Evolutionary conservation across 1,140 invertebrate species (phyloP), one percentile per base, ranked within the genome.

Genomic region (Drosophila oshimai): DNA sequence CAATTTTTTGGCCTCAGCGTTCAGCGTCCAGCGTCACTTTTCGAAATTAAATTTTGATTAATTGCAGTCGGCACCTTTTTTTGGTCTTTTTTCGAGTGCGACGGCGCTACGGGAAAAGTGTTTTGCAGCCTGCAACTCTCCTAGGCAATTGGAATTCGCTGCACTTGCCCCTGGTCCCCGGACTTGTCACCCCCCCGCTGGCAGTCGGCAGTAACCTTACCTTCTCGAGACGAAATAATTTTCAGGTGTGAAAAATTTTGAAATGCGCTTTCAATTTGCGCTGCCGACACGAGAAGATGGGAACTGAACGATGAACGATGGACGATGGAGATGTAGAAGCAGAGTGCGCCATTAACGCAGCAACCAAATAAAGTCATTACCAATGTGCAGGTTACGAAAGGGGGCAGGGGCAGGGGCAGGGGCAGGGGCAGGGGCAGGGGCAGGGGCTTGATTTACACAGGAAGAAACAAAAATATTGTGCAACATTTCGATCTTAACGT

Each of bases 191-290:
- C 54, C 36, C 50, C 71, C 72, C 68, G 61, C 75, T 54, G 65
- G 69, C 64, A 39, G 39, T 34, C 26, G 31, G 34, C n/a, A n/a
- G n/a, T n/a, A n/a, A n/a, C n/a, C n/a, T n/a, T n/a, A 47, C 39
- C 50, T 49, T 49, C 64, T 80, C 58, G 78, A 70, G 74, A 84
- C 80, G 61, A 86, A 86, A 87, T 69, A 86, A 87, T 87, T 87
- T 86, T 86, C 80, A 86, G 81, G 81, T 86, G 80, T 86, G 80
- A 86, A 86, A 86, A 80, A 87, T 86, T 86, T 80, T 86, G 67
- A 86, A 86, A 87, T 87, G 81, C 75, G 71, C 80, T 80, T 86
- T 86, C 80, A 86, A 86, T 86, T 86, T 86, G 80, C 81, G 75
- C 80, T 86, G 79, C 64, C 29, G 57, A 62, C 51, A 34, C 34